A percentile compares a stretch with the other conserved stretches of the same genome.
Conservation (phyloP, 1,140 invertebrate genomes). For the Drosophila melanica region DNA sequence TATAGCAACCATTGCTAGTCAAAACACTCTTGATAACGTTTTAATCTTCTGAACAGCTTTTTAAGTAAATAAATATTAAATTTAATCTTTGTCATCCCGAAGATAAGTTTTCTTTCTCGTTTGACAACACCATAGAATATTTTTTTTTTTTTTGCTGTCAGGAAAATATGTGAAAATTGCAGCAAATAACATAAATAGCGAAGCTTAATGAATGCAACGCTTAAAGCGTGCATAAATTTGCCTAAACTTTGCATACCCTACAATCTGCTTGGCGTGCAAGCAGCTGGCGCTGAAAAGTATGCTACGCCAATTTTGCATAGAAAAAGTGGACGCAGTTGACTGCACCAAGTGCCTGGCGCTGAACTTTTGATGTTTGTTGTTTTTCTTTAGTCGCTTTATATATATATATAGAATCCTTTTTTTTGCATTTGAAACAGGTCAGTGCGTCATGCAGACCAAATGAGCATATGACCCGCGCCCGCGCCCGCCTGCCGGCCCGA, state of each 20-base stretch:
- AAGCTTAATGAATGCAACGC: neutral
- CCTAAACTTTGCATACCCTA: slow-evolving; percentile 4
- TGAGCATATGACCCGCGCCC: slow-evolving; percentile 67
- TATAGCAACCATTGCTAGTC: too few relatives aligned
- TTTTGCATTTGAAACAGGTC: slow-evolving; percentile 78
- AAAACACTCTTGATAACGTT: too few relatives aligned
- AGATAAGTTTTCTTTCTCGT: too few relatives aligned
- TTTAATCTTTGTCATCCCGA: too few relatives aligned
- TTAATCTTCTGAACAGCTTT: too few relatives aligned
- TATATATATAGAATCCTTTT: neutral
- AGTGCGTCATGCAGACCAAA: slow-evolving; percentile 77
- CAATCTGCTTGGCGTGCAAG: neutral
- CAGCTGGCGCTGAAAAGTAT: slow-evolving; percentile 53
- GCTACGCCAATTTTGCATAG: slow-evolving; percentile 22
- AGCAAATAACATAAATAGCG: neutral
- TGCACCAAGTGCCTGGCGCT: slow-evolving; percentile 64
- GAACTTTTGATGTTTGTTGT: slow-evolving; percentile 31
- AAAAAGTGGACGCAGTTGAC: slow-evolving; percentile 52
- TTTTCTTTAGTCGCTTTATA: neutral
- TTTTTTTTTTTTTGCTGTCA: too few relatives aligned
- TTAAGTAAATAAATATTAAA: too few relatives aligned
- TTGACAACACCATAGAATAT: too few relatives aligned
- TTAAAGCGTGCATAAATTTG: neutral
- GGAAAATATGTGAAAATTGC: neutral
- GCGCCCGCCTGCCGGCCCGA: neutral